Evolutionary conservation across 1,140 invertebrate genomes (phyloP), one percentile per base, ranked within the genome.

Genomic region (Tribolium castaneum): DNA sequence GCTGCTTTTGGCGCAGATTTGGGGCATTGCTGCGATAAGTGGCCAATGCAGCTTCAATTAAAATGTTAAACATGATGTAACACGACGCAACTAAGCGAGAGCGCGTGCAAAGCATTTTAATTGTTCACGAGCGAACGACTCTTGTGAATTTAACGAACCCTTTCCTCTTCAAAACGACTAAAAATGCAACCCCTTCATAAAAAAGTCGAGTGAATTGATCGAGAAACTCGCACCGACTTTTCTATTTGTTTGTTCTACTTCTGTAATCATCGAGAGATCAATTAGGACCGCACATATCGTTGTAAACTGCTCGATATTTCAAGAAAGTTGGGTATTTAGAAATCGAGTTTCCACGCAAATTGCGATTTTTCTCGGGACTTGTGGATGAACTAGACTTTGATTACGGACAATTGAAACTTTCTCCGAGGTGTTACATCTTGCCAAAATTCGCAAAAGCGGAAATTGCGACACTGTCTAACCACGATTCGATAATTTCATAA

Each of bases 21-120:
- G 34, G 22, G 6, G 34, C 50, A 52, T 72, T 19, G 70, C 34
- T 49, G 39, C 49, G 39, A 19, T 50, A 52, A 51, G 39, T 72
- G 16, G 14, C 50, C 45, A 72, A 16, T 72, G 45, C 70, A 72
- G 59, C 51, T 75, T 56, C 70, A 78, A 78, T 73, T 78, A 78
- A 59, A 78, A 78, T 78, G 77, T 78, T 73, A 66, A 78, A 78
- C 70, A 78, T 78, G 70, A 78, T 78, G 77, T 78, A 78, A 78
- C 71, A 74, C 30, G 70, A 74, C 45, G 51, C 51, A 73, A 74
- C 30, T 72, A 78, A 74, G 77, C 77, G 70, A 73, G 59, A 78
- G 62, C 77, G 70, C 77, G 52, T 66, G 77, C 77, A 16, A 78
- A 74, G 77, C 77, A 78, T 78, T 78, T 78, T 78, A 78, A 78